phyloP scores from a whole-genome alignment of 2,888 invertebrate genomes.

The Spicauda simplicius region DNA sequence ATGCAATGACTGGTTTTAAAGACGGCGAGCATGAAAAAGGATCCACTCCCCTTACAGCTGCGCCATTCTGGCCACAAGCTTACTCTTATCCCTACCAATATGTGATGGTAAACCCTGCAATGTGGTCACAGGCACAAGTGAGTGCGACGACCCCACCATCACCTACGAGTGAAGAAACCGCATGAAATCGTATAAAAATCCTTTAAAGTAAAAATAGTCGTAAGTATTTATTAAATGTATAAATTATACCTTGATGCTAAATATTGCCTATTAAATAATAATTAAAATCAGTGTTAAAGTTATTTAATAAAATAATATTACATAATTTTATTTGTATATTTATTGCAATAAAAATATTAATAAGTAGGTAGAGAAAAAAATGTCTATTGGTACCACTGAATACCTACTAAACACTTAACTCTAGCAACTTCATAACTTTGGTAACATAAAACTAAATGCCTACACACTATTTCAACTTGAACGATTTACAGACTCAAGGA shows the following conservation, averaged over 20 bases:
- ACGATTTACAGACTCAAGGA: too few species aligned
- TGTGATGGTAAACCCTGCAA: conserved; percentile 68
- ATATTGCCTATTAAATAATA: background rate
- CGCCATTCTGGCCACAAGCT: conserved; percentile 61
- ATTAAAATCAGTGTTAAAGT: background rate
- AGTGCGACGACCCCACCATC: conserved; percentile 45
- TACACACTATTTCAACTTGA: too few species aligned
- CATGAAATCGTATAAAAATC: conserved; percentile 1
- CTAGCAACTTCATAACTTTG: too few species aligned
- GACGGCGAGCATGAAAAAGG: conserved; percentile 61
- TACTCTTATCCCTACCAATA: conserved; percentile 71
- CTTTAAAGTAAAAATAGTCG: background rate
- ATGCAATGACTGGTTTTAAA: conserved; percentile 61
- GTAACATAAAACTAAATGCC: too few species aligned
- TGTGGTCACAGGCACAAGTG: conserved; percentile 61
- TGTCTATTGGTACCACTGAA: too few species aligned
- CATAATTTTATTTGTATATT: too few species aligned
- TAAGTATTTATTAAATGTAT: background rate
- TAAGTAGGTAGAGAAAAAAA: too few species aligned
- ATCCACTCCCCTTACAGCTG: conserved; percentile 49
- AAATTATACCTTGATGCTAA: background rate
- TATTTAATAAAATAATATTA: too few species aligned
- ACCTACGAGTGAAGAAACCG: conserved; percentile 44
- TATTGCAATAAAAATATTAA: too few species aligned
- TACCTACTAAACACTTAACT: too few species aligned